A percentile compares a stretch with the other conserved stretches of the same genome.
These are phyloP conservation scores for Mareca penelope DNA, from an alignment of 2,797 vertebrate species.

Conservation along the genomic window DNA sequence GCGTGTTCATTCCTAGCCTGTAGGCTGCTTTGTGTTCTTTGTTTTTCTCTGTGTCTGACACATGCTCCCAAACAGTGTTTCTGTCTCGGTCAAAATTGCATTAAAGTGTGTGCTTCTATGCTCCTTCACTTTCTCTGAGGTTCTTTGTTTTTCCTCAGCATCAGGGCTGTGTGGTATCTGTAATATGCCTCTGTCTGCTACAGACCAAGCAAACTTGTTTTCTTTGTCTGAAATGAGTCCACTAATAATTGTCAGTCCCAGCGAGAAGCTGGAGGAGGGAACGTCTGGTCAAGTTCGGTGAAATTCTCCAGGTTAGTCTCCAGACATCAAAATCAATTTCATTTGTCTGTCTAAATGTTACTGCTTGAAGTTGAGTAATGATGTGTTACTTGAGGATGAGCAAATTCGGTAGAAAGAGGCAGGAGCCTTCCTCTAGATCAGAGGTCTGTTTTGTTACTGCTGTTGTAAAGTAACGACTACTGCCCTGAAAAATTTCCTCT, in stretches of 20 bases:
- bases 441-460: background rate
- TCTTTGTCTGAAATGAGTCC: background rate
- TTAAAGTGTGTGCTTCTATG: rapidly evolving
- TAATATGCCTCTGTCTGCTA: background rate
- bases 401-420: background rate
- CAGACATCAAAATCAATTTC: background rate
- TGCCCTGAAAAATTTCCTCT: background rate
- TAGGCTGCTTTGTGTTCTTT: background rate
- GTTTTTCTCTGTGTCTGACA: background rate
- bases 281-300: background rate
- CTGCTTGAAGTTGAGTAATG: background rate
- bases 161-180: background rate
- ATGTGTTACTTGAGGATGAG: background rate
- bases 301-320: background rate
- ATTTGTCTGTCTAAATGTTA: conserved; percentile 32
- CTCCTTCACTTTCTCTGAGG: background rate
- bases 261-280: background rate
- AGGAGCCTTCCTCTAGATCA: background rate
- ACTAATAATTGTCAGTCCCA: background rate
- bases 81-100: background rate
- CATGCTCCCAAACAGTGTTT: background rate
- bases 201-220: background rate
- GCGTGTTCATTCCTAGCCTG: background rate
- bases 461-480: background rate
- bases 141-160: background rate